A percentile compares a stretch with the other conserved stretches of the same genome.
phyloP scores from a whole-genome alignment of 2,797 vertebrate species.

The Staurois parvus region DNA sequence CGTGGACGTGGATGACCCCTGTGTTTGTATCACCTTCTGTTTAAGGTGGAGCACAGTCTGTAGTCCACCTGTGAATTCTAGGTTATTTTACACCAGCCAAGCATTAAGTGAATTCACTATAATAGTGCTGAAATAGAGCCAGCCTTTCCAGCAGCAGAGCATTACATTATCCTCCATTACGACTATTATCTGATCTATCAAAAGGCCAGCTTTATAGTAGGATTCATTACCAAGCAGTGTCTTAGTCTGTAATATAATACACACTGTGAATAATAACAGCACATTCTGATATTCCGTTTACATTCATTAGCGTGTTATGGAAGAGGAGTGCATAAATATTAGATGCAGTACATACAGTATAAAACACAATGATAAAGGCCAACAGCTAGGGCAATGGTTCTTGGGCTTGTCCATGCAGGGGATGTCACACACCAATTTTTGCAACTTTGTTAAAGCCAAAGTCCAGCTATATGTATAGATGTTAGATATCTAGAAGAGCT shows the following conservation, averaged over 20 bases:
- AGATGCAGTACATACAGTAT: too few species aligned
- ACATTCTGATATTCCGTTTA: background rate
- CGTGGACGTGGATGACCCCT: background rate
- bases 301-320: constrained; percentile 38
- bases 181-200: constrained; percentile 44
- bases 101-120: constrained; percentile 51
- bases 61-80: constrained; percentile 48
- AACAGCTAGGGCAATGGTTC: background rate
- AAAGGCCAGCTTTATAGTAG: constrained; percentile 24
- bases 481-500: too few species aligned
- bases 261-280: constrained; percentile 16
- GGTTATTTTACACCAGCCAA: constrained; percentile 52
- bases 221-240: constrained; percentile 52
- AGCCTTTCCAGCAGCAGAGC: constrained; percentile 12
- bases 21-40: constrained; percentile 43
- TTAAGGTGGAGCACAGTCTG: constrained; percentile 51
- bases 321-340: background rate
- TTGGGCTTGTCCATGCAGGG: background rate
- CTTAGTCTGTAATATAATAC: constrained; percentile 52
- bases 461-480: too few species aligned
- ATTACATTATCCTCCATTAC: constrained; percentile 41
- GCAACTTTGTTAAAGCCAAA: too few species aligned
- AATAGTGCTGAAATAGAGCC: constrained; percentile 32
- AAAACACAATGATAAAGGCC: background rate
- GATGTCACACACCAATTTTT: background rate